These are phyloP conservation scores for Phania funesta DNA, from an alignment of 2,888 invertebrate species.

Conservation along the genomic window DNA sequence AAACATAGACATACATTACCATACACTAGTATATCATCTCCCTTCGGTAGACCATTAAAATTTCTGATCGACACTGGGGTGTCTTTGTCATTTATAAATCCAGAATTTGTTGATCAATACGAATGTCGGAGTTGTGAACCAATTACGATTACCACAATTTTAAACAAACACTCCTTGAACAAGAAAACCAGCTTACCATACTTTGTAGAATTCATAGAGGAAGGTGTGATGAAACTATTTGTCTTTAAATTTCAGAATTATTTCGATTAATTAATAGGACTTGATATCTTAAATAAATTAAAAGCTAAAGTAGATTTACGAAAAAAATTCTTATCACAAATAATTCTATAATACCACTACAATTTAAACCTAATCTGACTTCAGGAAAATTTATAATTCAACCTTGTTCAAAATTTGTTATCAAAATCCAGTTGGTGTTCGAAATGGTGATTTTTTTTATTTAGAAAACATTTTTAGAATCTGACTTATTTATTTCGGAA, in stretches of 20 bases:
- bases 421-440: constrained; percentile 39
- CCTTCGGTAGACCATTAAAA: too few species aligned
- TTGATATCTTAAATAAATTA: constrained; percentile 52
- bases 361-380: too few species aligned
- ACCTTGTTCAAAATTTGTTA: constrained; percentile 23
- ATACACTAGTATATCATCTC: constrained; percentile 46
- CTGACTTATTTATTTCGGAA: too few species aligned
- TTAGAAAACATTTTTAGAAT: too few species aligned
- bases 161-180: constrained; percentile 38
- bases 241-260: too few species aligned
- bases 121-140: too few species aligned
- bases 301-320: constrained; percentile 52
- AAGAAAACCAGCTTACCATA: too few species aligned
- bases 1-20: constrained; percentile 36
- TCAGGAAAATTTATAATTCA: constrained; percentile 29
- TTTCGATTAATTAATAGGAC: constrained; percentile 66
- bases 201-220: too few species aligned
- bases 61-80: too few species aligned
- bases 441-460: constrained; percentile 18
- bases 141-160: constrained; percentile 48
- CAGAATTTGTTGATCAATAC: constrained; percentile 39
- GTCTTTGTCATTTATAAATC: constrained; percentile 62
- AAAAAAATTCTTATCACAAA: too few species aligned
- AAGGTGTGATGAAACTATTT: constrained; percentile 29
- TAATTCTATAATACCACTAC: too few species aligned